Conservation (phyloP, 2,888 invertebrate genomes). For the Acleris holmiana region DNA sequence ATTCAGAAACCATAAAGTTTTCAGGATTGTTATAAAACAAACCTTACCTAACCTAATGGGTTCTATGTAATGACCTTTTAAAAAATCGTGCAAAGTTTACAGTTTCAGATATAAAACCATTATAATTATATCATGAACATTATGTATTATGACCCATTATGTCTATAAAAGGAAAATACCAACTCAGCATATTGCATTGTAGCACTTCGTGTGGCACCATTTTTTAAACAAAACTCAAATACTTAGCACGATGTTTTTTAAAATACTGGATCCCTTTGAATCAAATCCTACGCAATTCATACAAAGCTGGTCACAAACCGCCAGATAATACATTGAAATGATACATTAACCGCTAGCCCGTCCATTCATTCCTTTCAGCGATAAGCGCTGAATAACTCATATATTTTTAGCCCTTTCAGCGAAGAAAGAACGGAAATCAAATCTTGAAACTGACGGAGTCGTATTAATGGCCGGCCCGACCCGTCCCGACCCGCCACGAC, state of each 20-base stretch:
- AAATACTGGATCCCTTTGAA: background rate
- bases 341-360: constrained; percentile 12
- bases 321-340: constrained; percentile 12
- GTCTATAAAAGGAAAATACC: too few relatives aligned
- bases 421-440: constrained; percentile 29
- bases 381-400: constrained; percentile 28
- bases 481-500: constrained; percentile 1
- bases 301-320: constrained; percentile 3
- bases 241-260: background rate
- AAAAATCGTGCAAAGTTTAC: too few relatives aligned
- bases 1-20: too few relatives aligned
- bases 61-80: too few relatives aligned
- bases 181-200: too few relatives aligned
- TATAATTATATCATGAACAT: too few relatives aligned
- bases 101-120: too few relatives aligned
- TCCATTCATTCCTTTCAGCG: constrained; percentile 29
- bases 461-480: constrained; percentile 20
- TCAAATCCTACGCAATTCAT: background rate
- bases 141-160: too few relatives aligned
- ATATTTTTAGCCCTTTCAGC: constrained; percentile 35
- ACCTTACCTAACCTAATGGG: too few relatives aligned
- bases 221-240: background rate
- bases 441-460: constrained; percentile 22
- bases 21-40: too few relatives aligned
- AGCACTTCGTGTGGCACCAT: too few relatives aligned